These are phyloP conservation scores for Cylas formicarius DNA, from an alignment of 1,140 invertebrate species.

Conservation along the genomic window DNA sequence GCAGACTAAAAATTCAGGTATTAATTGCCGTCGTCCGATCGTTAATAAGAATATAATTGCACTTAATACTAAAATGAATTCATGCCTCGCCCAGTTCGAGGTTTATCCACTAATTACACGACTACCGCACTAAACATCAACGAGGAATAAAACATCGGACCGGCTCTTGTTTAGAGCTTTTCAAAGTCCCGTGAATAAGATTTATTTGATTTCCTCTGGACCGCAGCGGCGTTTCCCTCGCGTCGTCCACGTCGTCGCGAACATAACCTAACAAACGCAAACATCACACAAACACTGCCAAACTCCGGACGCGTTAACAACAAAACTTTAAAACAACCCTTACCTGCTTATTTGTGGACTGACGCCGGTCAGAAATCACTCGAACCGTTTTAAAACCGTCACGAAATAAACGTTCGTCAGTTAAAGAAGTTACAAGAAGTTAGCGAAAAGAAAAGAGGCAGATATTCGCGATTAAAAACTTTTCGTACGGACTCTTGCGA, in stretches of 20 bases:
- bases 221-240: no score
- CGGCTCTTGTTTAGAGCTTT: no score
- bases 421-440: conserved; percentile 24
- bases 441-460: conserved; percentile 20
- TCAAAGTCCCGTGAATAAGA: no score
- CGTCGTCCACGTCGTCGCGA: conserved; percentile 18
- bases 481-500: conserved; percentile 22
- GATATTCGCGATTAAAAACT: conserved; percentile 24
- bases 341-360: conserved; percentile 11
- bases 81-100: no score
- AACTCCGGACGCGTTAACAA: conserved; percentile 13
- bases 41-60: no score
- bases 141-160: no score
- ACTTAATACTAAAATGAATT: no score
- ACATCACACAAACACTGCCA: conserved; percentile 6
- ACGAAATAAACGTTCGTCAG: conserved; percentile 6
- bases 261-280: conserved; percentile 24
- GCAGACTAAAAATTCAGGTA: not conserved
- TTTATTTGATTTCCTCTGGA: no score
- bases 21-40: no score
- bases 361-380: not conserved
- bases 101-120: no score
- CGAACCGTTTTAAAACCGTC: not conserved
- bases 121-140: no score
- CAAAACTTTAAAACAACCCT: conserved; percentile 23